A percentile compares a stretch with the other conserved stretches of the same genome.
phyloP scores from a whole-genome alignment of 1,140 invertebrate species.

The Asbolus verrucosus region DNA sequence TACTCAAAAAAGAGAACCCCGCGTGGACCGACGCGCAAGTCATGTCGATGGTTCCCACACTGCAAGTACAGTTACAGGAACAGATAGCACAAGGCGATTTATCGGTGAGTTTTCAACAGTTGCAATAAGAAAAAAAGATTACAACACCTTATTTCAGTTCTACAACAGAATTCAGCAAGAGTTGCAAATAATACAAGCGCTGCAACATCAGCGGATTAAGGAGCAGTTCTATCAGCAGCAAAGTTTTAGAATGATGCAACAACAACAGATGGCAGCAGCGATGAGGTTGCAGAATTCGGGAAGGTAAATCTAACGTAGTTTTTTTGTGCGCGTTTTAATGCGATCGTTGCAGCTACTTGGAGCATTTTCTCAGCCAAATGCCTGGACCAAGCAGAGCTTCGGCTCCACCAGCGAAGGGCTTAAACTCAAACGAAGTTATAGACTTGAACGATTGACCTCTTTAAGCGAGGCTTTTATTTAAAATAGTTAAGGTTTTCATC shows the following conservation, averaged over 20 bases:
- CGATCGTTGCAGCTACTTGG: conserved; percentile 20
- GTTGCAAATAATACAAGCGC: conserved; percentile 48
- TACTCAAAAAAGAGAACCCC: conserved; percentile 60
- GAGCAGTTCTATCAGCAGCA: conserved; percentile 58
- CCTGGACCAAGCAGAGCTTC: conserved; percentile 8
- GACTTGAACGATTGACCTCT: conserved; percentile 54
- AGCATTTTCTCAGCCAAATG: conserved; percentile 14
- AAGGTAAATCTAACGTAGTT: conserved; percentile 24
- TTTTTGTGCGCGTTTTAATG: conserved; percentile 41
- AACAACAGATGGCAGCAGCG: conserved; percentile 50
- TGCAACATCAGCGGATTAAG: conserved; percentile 52
- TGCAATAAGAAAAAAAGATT: too few relatives aligned
- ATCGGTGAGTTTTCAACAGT: conserved; percentile 49
- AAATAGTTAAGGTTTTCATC: neutral
- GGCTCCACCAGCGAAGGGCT: neutral
- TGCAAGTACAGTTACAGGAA: conserved; percentile 56
- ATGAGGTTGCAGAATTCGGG: neutral
- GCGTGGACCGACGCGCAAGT: conserved; percentile 58
- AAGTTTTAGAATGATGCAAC: conserved; percentile 54
- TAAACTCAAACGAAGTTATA: conserved; percentile 47
- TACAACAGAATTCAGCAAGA: conserved; percentile 52
- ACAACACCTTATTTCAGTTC: conserved; percentile 52
- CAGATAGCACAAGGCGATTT: conserved; percentile 48
- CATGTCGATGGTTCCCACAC: conserved; percentile 56
- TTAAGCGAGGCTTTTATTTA: neutral